phyloP scores from a whole-genome alignment of 1,140 invertebrate genomes.

The Trachymyrmex cornetzi region DNA sequence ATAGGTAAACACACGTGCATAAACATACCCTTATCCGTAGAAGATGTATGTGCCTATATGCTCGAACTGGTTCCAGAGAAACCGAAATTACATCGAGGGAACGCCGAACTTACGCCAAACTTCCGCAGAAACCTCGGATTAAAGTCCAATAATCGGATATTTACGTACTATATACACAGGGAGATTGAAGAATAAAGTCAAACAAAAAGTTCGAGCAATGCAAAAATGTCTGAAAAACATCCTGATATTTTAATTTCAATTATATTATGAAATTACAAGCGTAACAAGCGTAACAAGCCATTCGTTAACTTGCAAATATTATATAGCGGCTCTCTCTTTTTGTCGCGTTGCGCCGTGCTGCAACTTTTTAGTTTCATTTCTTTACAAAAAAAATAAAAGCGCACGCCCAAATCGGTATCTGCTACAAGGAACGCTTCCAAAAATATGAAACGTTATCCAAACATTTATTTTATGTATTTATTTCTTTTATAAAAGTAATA shows the following conservation, averaged over 20 bases:
- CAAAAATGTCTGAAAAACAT: not conserved
- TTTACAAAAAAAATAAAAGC: not conserved
- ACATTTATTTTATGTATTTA: not conserved
- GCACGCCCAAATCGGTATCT: not conserved
- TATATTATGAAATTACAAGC: not conserved
- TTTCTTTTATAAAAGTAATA: not conserved
- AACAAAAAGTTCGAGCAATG: not conserved
- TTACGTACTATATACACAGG: not conserved
- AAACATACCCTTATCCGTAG: conserved; percentile 58
- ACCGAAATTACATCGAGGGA: conserved; percentile 54
- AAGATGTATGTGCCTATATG: conserved; percentile 60
- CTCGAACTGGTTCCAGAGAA: conserved; percentile 61
- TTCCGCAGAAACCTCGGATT: conserved; percentile 8
- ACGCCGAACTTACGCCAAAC: conserved; percentile 9
- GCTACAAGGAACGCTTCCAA: not conserved
- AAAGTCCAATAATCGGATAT: conserved; percentile 33
- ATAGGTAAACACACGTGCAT: conserved; percentile 74
- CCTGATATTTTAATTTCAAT: not conserved
- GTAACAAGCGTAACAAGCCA: not conserved
- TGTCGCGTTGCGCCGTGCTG: not conserved
- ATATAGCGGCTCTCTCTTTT: not conserved
- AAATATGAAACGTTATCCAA: not conserved
- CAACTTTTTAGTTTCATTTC: not conserved
- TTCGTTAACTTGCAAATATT: not conserved
- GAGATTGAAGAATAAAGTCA: not conserved